Conservation (phyloP, 2,113 vertebrate genomes). For the Centropus bengalensis region DNA sequence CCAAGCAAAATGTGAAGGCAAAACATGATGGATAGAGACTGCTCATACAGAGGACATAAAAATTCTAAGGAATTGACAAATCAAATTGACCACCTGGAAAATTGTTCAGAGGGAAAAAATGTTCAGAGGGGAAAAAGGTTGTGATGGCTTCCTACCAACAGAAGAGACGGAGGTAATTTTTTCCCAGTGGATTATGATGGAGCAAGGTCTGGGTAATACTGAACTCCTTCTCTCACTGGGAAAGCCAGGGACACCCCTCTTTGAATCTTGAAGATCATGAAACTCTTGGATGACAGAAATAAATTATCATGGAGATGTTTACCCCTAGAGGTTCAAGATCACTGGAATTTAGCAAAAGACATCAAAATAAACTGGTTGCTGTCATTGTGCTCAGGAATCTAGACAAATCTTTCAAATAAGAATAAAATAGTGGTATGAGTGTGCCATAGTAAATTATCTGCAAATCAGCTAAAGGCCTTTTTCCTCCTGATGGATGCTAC, state of each 20-base stretch:
- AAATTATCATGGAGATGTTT: constrained; percentile 20
- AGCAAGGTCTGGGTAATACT: constrained; percentile 9
- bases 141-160: constrained; percentile 38
- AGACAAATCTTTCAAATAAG: constrained; percentile 51
- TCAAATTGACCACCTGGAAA: constrained; percentile 43
- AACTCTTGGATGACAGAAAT: constrained; percentile 30
- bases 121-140: constrained; percentile 43
- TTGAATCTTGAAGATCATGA: neutral
- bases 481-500: neutral
- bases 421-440: constrained; percentile 27
- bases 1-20: constrained; percentile 8
- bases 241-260: neutral
- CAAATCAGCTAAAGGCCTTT: constrained; percentile 31
- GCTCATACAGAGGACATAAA: constrained; percentile 14
- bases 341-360: constrained; percentile 28
- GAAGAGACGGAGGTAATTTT: neutral
- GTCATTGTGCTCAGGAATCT: neutral
- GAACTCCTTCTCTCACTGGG: constrained; percentile 4
- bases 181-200: constrained; percentile 56
- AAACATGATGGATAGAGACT: constrained; percentile 26
- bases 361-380: constrained; percentile 30
- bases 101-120: constrained; percentile 21
- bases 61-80: constrained; percentile 45
- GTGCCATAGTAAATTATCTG: constrained; percentile 42
- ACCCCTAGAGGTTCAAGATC: constrained; percentile 30